Percentiles rank a stretch among this genome's conserved stretches.
These are phyloP conservation scores for Sminthopsis crassicaudata DNA, from an alignment of 2,113 vertebrate genomes.

Conservation along the genomic window DNA sequence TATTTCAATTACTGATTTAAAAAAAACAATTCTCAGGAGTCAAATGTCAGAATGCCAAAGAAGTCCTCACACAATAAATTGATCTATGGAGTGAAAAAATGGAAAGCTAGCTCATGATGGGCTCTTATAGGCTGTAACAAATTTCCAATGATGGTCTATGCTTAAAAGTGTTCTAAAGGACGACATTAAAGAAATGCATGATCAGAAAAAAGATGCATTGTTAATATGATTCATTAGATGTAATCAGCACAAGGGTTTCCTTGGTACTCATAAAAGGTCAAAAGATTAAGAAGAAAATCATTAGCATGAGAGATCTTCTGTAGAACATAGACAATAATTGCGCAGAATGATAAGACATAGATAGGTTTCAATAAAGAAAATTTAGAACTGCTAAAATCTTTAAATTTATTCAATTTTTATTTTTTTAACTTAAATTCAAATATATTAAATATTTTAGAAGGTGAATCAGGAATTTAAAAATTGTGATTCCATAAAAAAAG, in stretches of 20 bases:
- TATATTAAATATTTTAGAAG: not conserved
- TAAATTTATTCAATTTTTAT: not conserved
- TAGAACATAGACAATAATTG: not conserved
- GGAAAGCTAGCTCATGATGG: not conserved
- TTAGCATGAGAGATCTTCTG: not conserved
- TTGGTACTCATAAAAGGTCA: not conserved
- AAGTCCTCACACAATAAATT: not conserved
- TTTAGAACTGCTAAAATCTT: not conserved
- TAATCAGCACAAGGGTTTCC: not conserved
- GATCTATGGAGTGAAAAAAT: too few relatives aligned
- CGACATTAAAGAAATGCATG: not conserved
- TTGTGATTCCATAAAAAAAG: not conserved
- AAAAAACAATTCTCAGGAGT: not conserved
- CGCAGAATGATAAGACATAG: not conserved
- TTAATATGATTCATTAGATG: not conserved
- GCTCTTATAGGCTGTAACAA: not conserved
- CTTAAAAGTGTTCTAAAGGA: not conserved
- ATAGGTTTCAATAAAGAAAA: not conserved
- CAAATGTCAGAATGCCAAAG: not conserved
- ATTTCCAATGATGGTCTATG: not conserved
- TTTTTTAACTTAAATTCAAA: not conserved
- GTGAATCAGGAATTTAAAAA: slow-evolving; percentile 24
- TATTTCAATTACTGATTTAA: too few relatives aligned
- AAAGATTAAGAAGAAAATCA: not conserved
- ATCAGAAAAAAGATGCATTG: not conserved